Percentiles rank a stretch among this genome's conserved stretches.
phyloP scores from a whole-genome alignment of 2,113 vertebrate genomes.

The Myocastor coypus region DNA sequence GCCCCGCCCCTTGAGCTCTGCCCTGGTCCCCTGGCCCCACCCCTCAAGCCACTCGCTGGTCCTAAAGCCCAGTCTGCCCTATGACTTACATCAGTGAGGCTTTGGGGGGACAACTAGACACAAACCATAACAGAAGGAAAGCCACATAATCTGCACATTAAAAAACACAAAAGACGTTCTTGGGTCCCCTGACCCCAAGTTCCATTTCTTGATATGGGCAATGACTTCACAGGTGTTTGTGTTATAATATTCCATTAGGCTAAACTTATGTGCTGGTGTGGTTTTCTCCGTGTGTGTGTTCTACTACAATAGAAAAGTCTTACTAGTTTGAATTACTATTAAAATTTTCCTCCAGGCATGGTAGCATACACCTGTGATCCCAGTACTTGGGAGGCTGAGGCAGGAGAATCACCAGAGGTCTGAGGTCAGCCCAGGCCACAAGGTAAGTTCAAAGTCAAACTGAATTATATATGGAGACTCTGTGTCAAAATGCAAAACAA shows the following conservation, averaged over 20 bases:
- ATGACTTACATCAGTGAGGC: too few relatives aligned
- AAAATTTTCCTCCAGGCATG: background rate
- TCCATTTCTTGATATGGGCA: background rate
- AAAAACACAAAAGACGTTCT: background rate
- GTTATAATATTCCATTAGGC: background rate
- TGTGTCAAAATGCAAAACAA: background rate
- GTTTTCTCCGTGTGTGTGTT: background rate
- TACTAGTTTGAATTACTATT: background rate
- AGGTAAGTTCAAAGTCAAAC: background rate
- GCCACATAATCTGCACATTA: rapidly evolving
- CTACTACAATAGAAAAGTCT: background rate
- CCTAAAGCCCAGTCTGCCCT: too few relatives aligned
- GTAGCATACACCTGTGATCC: background rate
- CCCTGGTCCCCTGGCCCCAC: too few relatives aligned
- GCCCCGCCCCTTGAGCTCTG: too few relatives aligned
- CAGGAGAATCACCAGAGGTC: background rate
- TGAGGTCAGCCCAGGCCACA: background rate
- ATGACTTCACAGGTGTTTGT: background rate
- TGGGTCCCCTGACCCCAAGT: too few relatives aligned
- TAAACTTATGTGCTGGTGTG: background rate
- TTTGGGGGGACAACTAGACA: too few relatives aligned
- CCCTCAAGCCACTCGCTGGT: too few relatives aligned
- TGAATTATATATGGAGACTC: background rate
- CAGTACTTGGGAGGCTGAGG: background rate
- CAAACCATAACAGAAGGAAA: too few relatives aligned